Evolutionary conservation across 2,888 invertebrate species (phyloP).

Genomic region (Aspidiotus destructor): DNA sequence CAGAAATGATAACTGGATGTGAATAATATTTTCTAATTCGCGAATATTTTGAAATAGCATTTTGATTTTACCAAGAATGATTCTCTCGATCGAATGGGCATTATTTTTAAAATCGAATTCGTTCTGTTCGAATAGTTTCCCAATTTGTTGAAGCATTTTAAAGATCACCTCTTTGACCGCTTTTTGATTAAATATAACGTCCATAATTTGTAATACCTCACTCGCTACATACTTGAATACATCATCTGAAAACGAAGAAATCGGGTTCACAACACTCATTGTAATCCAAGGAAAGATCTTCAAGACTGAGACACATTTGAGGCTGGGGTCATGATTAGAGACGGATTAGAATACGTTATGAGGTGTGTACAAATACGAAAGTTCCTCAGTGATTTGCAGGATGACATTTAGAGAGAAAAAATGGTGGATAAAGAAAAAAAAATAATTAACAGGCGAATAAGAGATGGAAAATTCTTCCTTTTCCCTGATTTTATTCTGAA

Average conservation of each 20-base stretch:
- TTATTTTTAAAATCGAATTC: not conserved
- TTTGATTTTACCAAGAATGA: constrained; percentile 6
- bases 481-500: not conserved
- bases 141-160: not conserved
- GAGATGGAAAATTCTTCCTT: not conserved
- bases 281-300: no score
- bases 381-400: no score
- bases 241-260: not conserved
- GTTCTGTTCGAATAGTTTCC: not conserved
- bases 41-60: not conserved
- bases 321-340: no score
- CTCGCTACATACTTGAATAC: constrained; percentile 10
- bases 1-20: not conserved
- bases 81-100: constrained; percentile 5
- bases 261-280: not conserved
- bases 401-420: no score
- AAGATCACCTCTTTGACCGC: constrained; percentile 18
- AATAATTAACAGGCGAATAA: no score
- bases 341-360: no score
- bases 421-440: not conserved
- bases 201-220: constrained; percentile 5
- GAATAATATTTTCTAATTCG: not conserved
- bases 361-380: no score
- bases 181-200: not conserved
- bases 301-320: no score